Base-by-base conservation (phyloP, 2,113 vertebrate species). In the Melospiza georgiana region DNA sequence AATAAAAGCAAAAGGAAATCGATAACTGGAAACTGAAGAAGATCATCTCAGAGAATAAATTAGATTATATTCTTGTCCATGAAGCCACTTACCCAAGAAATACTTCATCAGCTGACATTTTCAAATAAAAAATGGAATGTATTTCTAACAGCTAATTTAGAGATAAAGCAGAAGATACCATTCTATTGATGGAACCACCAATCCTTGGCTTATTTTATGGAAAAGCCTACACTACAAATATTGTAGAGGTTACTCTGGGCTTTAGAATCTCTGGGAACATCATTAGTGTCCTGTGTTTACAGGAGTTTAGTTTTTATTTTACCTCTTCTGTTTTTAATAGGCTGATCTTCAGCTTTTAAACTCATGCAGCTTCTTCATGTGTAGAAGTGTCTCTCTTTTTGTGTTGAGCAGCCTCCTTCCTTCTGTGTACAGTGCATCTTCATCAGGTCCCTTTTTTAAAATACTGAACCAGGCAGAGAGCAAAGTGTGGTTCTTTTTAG, bases 401-500 rank as follows among this genome's bases (percentile, higher is more conserved):
- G 66, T 75, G 84, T 81, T 19, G 27, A 90, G 77, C 83, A 91
- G 62, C 63, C 75, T 92, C 62, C 72, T 90, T 95, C 66, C 52
- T 97, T 89, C 68, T 63, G 68, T 31, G 4, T 76, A 79, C 73
- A 92, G 88, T 84, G 75, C 74, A 77, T 58, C 86, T 80, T 86
- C 89, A 91, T 54, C 52, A 54, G 83, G 44, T 61, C 93, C 86
- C 58, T 92, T 95, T 92, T 90, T 19, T 86, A 94, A 96, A 92
- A 87, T 33, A 83, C 85, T 87, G 48, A 72, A 69, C 28, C 30
- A 92, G 87, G 80, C 44, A 85, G 82, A 83, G 77, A 77, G 37
- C n/a, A 95, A 94, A 91, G 79, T 90, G 65, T 85, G 84, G 37
- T 94, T 97, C 82, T 84, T 71, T 90, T 97, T 94, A 95, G 43